Base-by-base conservation (phyloP, 2,113 vertebrate species). In the Tenrec ecaudatus region DNA sequence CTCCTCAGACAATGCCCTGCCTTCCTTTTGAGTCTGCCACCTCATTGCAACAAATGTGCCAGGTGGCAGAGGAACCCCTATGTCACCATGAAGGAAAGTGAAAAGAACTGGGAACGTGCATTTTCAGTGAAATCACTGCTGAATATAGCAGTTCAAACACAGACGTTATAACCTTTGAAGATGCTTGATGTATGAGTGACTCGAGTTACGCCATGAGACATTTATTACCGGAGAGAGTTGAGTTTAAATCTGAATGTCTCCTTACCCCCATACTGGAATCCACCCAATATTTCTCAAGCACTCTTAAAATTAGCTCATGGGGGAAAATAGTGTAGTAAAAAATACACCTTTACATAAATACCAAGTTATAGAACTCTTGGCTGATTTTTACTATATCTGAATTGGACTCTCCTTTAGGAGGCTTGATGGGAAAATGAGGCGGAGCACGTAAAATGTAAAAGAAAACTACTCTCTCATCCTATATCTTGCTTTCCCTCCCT, bases 21-120 rank as follows among this genome's bases (percentile, higher is more conserved):
- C 40, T 2, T 0, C 82, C 78, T 71, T 68, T 81, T 19, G 16
- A 14, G 27, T 3, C 43, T 0, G 2, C 33, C 29, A 1, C 40
- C 33, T 3, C 31, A n/a, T 33, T 29, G 0, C 40, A 38, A 76
- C 57, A 31, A 3, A 25, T 62, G 89, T 96, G 91, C 95, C 95
- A 93, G 95, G 96, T 94, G 96, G 96, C 92, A 94, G 93, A 89
- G 97, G 76, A 71, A 94, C 96, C 95, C 60, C 96, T 64, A 38
- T 93, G 93, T 60, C 81, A 68, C 87, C 53, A 25, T 88, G 88
- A 93, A 97, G 90, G 95, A 81, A 95, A 86, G 58, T 62, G 90
- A 90, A 86, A 89, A 82, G 94, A 77, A 36, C 68, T 6, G 6
- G 82, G 90, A 93, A 80, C 40, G 73, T 23, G 9, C 53, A 31